Percentiles rank a stretch among this genome's conserved stretches.
phyloP scores from a whole-genome alignment of 2,888 invertebrate species.

The Aphidius colemani region DNA sequence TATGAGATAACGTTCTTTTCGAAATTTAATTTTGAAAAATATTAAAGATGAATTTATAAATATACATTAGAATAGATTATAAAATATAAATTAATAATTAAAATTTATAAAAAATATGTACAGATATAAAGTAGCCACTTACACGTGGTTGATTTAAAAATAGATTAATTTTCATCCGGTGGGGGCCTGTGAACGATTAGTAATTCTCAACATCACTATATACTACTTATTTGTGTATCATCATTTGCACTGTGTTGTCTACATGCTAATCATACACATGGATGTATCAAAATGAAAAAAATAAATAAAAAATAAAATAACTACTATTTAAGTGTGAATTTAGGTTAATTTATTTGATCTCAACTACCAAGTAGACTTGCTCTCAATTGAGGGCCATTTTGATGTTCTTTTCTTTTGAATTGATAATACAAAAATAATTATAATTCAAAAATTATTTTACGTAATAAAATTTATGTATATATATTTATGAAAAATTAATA shows the following conservation, averaged over 20 bases:
- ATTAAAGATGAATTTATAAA: background rate
- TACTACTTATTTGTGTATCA: background rate
- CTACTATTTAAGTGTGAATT: constrained; percentile 3
- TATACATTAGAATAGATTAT: background rate
- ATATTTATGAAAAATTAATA: background rate
- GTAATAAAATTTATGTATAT: background rate
- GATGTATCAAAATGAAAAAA: background rate
- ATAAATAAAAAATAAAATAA: background rate
- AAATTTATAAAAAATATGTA: background rate
- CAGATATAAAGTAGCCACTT: constrained; percentile 4
- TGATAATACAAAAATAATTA: background rate
- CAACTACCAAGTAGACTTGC: constrained; percentile 33
- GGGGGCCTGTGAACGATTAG: constrained; percentile 5
- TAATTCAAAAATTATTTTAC: background rate
- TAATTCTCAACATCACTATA: constrained; percentile 12
- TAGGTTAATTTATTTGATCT: constrained; percentile 57
- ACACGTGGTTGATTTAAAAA: constrained; percentile 26
- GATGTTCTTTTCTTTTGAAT: constrained; percentile 1
- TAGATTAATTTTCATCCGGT: constrained; percentile 3
- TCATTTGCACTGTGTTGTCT: too few species aligned
- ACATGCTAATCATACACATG: too few species aligned
- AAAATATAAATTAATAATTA: background rate
- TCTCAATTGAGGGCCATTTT: constrained; percentile 29
- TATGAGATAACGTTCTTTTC: too few species aligned
- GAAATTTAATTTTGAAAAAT: too few species aligned